Conservation (phyloP, 2,113 vertebrate species). For the Strix aluco region DNA sequence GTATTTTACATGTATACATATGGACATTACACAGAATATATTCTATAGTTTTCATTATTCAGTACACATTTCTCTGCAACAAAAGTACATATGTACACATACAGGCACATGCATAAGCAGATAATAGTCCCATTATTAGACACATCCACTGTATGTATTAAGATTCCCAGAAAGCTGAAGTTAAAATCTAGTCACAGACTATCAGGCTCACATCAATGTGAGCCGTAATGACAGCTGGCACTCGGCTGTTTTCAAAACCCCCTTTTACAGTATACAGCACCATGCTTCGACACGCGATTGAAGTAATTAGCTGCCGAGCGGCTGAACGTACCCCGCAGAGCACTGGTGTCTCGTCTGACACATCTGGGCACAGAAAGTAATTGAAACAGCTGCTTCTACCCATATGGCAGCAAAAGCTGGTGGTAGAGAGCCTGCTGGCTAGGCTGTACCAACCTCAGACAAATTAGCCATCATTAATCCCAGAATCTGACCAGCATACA, state of each 20-base stretch:
- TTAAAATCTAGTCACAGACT: constrained; percentile 66
- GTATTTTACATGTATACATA: neutral
- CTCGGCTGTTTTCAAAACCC: constrained; percentile 88
- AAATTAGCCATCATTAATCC: constrained; percentile 99
- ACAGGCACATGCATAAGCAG: neutral
- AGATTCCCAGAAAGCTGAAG: neutral
- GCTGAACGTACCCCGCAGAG: constrained; percentile 92
- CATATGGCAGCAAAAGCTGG: constrained; percentile 98
- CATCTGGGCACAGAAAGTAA: constrained; percentile 99
- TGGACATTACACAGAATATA: neutral
- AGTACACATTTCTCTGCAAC: neutral
- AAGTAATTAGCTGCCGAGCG: constrained; percentile 98
- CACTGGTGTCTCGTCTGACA: constrained; percentile 97
- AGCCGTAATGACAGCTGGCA: constrained; percentile 91
- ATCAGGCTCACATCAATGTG: constrained; percentile 80
- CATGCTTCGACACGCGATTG: constrained; percentile 87
- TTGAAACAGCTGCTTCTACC: constrained; percentile 99
- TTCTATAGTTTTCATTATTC: neutral
- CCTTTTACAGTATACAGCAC: constrained; percentile 86
- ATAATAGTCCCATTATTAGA: neutral
- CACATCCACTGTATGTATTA: neutral
- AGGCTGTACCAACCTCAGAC: constrained; percentile 93
- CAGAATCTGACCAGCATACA: constrained; percentile 98
- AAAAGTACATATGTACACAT: neutral
- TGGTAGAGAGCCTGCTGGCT: constrained; percentile 79